A percentile compares a stretch with the other conserved stretches of the same genome.
Evolutionary conservation across 2,888 invertebrate species (phyloP).

Genomic region (Tachina fera): DNA sequence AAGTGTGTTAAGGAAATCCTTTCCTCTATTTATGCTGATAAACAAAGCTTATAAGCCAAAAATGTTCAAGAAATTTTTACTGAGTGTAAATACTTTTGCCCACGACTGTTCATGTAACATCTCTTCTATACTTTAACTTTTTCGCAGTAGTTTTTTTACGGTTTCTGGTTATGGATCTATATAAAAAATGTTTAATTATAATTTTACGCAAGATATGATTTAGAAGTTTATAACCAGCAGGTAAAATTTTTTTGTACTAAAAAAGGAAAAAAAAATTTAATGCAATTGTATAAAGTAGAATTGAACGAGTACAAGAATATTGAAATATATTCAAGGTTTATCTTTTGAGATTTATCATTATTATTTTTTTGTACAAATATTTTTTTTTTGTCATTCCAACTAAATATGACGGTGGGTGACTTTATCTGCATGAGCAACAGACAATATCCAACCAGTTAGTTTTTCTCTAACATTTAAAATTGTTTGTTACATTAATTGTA

Average conservation of each 20-base stretch:
- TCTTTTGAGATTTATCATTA: conserved; percentile 30
- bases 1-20: too few relatives aligned
- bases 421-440: conserved; percentile 54
- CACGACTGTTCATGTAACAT: neutral
- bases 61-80: too few relatives aligned
- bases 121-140: conserved; percentile 20
- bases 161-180: conserved; percentile 46
- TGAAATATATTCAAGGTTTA: conserved; percentile 58
- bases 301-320: conserved; percentile 19
- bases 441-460: conserved; percentile 20
- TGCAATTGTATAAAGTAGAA: conserved; percentile 9
- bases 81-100: too few relatives aligned
- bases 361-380: neutral
- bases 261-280: neutral
- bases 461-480: conserved; percentile 30
- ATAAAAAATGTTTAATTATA: conserved; percentile 68
- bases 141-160: conserved; percentile 28
- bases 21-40: too few relatives aligned
- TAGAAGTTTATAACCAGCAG: conserved; percentile 45
- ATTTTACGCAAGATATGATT: conserved; percentile 70
- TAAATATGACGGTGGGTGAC: conserved; percentile 63
- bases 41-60: too few relatives aligned
- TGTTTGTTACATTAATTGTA: conserved; percentile 61
- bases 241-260: neutral
- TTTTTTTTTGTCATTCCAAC: neutral